phyloP scores from a whole-genome alignment of 2,113 vertebrate genomes.

The Semnopithecus entellus region DNA sequence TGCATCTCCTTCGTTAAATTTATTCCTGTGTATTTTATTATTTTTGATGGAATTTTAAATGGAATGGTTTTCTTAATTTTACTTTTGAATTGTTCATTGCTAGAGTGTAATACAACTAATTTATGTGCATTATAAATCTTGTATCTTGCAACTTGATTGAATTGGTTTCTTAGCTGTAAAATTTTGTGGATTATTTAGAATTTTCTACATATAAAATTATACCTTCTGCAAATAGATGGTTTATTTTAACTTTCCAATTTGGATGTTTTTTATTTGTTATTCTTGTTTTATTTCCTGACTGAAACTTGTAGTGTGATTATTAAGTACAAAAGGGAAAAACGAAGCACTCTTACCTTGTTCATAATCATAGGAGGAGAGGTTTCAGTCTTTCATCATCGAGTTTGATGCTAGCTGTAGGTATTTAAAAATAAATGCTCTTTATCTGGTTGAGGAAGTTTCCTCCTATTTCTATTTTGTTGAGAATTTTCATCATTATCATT shows the following conservation, averaged over 20 bases:
- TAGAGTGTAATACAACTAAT: not conserved
- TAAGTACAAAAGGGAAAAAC: not conserved
- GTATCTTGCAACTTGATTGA: not conserved
- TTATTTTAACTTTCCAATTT: not conserved
- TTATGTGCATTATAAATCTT: not conserved
- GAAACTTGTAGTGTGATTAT: not conserved
- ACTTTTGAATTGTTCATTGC: not conserved
- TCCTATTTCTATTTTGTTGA: not conserved
- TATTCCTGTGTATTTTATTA: not conserved
- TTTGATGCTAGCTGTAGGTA: not conserved
- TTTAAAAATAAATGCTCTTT: not conserved
- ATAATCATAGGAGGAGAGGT: not conserved
- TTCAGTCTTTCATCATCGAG: not conserved
- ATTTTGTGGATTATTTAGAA: not conserved
- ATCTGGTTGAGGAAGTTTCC: not conserved
- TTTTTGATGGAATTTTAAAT: not conserved
- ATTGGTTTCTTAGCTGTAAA: not conserved
- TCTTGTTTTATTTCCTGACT: not conserved
- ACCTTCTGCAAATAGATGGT: not conserved
- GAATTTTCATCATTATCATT: not conserved
- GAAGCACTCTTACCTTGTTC: not conserved
- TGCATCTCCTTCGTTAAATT: not conserved
- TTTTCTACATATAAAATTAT: not conserved
- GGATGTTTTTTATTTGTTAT: not conserved
- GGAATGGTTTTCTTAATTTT: not conserved